Conservation (phyloP, 2,113 vertebrate genomes). For the Myotis lucifugus region DNA sequence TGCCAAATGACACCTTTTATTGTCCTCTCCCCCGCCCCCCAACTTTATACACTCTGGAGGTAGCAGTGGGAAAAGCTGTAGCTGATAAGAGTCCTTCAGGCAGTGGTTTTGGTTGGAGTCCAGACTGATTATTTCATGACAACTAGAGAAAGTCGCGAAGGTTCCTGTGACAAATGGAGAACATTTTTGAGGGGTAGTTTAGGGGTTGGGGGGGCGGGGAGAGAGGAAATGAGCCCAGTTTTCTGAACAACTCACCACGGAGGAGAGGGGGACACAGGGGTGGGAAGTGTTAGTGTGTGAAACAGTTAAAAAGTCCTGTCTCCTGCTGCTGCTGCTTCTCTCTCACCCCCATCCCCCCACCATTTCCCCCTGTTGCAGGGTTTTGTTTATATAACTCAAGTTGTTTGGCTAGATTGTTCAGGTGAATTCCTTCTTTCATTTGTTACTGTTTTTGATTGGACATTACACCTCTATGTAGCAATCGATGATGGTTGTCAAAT, state of each 20-base stretch:
- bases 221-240: not conserved
- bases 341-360: constrained; percentile 67
- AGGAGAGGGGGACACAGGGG: not conserved
- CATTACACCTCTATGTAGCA: constrained; percentile 61
- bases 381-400: constrained; percentile 86
- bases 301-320: constrained; percentile 63
- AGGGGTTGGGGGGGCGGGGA: not conserved
- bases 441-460: constrained; percentile 70
- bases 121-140: constrained; percentile 75
- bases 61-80: constrained; percentile 56
- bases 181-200: constrained; percentile 58
- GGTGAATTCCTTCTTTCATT: constrained; percentile 65
- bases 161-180: constrained; percentile 68
- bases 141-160: constrained; percentile 74
- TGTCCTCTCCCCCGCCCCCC: not conserved
- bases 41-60: constrained; percentile 38
- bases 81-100: constrained; percentile 70
- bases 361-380: constrained; percentile 70
- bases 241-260: constrained; percentile 10
- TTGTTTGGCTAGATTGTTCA: constrained; percentile 77
- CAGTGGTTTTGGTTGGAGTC: constrained; percentile 79
- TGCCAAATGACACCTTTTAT: constrained; percentile 46
- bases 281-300: constrained; percentile 40
- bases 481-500: constrained; percentile 70
- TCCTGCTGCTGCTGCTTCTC: constrained; percentile 61